Percentiles rank a stretch among this genome's conserved stretches.
Conservation (phyloP, 2,797 vertebrate genomes). For the Alcedo quadribrachys region DNA sequence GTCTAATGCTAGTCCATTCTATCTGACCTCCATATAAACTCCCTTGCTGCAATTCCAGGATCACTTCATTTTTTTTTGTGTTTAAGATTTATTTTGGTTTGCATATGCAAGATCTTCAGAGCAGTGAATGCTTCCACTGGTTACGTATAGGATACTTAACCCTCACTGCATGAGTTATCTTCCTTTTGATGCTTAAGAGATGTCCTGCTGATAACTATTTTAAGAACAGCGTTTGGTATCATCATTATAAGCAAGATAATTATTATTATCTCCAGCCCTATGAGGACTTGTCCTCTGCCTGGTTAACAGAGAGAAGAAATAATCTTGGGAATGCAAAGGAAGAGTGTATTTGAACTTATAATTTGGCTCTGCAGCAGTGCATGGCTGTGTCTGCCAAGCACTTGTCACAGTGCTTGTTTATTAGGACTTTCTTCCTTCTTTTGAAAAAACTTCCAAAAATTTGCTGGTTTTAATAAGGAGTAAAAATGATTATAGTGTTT, state of each 20-base stretch:
- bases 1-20: neutral
- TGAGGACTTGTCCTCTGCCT: neutral
- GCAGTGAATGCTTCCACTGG: neutral
- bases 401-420: neutral
- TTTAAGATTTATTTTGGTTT: slow-evolving; percentile 51
- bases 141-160: slow-evolving; percentile 40
- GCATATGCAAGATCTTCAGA: slow-evolving; percentile 32
- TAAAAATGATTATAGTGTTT: neutral
- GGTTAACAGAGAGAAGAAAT: neutral
- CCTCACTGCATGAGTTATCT: slow-evolving; percentile 41
- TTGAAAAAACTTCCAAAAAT: neutral
- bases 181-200: slow-evolving; percentile 31
- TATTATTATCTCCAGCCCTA: neutral
- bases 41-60: neutral
- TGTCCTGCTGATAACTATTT: slow-evolving; percentile 44
- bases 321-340: neutral
- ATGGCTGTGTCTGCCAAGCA: neutral
- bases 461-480: neutral
- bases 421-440: neutral
- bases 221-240: slow-evolving; percentile 39
- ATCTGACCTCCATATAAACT: slow-evolving; percentile 11
- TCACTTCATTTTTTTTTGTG: slow-evolving; percentile 45
- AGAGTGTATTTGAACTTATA: neutral
- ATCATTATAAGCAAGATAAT: slow-evolving; percentile 35
- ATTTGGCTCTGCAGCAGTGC: neutral